Conservation (phyloP, 2,113 vertebrate species). For the Mustela nigripes region DNA sequence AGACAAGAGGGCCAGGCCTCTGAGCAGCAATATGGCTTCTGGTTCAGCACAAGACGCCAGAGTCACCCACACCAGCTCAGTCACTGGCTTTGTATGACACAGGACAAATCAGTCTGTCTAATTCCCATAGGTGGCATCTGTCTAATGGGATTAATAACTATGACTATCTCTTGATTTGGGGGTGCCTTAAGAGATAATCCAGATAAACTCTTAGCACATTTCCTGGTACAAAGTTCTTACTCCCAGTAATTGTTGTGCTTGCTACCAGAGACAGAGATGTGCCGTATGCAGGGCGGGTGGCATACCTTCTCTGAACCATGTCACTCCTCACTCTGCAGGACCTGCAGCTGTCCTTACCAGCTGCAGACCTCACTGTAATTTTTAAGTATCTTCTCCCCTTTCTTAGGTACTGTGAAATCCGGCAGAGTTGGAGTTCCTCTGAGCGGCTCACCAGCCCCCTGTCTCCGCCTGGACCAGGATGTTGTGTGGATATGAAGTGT, state of each 20-base stretch:
- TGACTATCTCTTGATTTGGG: neutral
- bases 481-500: neutral
- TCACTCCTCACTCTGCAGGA: neutral
- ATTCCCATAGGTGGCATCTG: neutral
- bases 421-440: neutral
- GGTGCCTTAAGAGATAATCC: neutral
- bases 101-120: neutral
- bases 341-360: neutral
- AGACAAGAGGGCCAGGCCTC: neutral
- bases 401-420: neutral
- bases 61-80: neutral
- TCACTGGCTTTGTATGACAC: neutral
- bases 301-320: neutral
- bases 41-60: neutral
- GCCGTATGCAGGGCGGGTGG: neutral
- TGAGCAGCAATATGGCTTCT: accelerated
- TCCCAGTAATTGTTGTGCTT: neutral
- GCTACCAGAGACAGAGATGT: neutral
- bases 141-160: neutral
- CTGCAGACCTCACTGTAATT: neutral
- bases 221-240: neutral
- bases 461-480: neutral
- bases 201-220: neutral
- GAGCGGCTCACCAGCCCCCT: neutral
- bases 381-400: neutral